Evolutionary conservation across 1,140 invertebrate genomes (phyloP), one percentile per base, ranked within the genome.

Genomic region (Planococcus citri): DNA sequence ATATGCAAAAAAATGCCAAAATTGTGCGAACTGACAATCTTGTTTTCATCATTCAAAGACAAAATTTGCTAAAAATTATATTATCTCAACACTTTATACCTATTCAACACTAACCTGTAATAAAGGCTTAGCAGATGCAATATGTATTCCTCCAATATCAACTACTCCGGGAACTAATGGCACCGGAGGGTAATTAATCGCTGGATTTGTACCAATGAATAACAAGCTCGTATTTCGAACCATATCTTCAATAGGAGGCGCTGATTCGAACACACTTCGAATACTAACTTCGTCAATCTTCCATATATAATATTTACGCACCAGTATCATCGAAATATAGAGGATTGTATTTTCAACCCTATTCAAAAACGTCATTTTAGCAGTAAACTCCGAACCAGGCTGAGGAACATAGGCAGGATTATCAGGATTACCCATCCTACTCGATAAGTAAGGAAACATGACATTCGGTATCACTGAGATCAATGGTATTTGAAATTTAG

Each of bases 141-240:
- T 20, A n/a, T 70, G 21, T 71, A 85, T 76, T 1, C 86, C 87
- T 37, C 84, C 86, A 33, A 88, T 77, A 78, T 88, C 85, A 12
- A 87, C 82, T 1, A 87, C 78, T 71, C 81, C 82, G 0, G 86
- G 83, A 0, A 84, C 80, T 61, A 83, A 75, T 21, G 86, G 79
- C 51, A 78, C 78, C 0, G 82, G 75, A 69, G 81, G 70, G n/a
- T n/a, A 83, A 6, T 86, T 22, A 41, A 68, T 73, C n/a, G 73
- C 72, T 61, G 81, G 80, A 73, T 78, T 76, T 9, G 76, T 74
- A 70, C 78, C 78, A 1, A 74, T 67, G 8, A 78, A 70, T 12
- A 76, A 27, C 20, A 76, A 64, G 68, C 71, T 73, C 6, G 70
- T 67, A 51, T 73, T 70, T 20, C 70, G 41, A 29, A 71, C 71